Conservation (phyloP, 2,797 vertebrate species). For the Coranthus polyacanthus region DNA sequence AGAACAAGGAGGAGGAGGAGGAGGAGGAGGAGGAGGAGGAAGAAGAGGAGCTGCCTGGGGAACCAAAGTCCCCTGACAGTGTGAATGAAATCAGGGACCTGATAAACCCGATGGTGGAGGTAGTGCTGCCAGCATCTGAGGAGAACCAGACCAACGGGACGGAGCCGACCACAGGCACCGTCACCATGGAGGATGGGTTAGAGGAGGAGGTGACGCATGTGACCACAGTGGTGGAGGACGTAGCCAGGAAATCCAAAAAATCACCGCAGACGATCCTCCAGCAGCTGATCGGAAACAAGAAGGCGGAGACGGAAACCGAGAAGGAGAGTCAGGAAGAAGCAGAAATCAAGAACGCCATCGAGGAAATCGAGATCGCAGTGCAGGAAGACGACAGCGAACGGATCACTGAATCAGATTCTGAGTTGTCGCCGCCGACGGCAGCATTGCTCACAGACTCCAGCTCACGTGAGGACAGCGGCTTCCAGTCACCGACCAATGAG, state of each 20-base stretch:
- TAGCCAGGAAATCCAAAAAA: slow-evolving; percentile 48
- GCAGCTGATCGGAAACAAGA: slow-evolving; percentile 52
- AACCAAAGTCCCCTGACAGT: slow-evolving; percentile 78
- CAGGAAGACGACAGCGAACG: slow-evolving; percentile 57
- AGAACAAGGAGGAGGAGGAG: slow-evolving; percentile 5
- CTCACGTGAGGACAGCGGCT: slow-evolving; percentile 61
- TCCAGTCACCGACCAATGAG: slow-evolving; percentile 66
- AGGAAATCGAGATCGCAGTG: slow-evolving; percentile 65
- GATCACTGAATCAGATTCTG: slow-evolving; percentile 33
- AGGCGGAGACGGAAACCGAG: slow-evolving; percentile 33
- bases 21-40: slow-evolving; percentile 19
- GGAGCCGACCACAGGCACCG: slow-evolving; percentile 38
- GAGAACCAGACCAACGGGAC: slow-evolving; percentile 62
- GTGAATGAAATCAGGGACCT: slow-evolving; percentile 84
- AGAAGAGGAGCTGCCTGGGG: rapidly evolving
- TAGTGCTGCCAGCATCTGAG: slow-evolving; percentile 40
- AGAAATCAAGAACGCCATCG: slow-evolving; percentile 47
- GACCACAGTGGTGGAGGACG: slow-evolving; percentile 53
- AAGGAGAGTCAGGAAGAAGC: slow-evolving; percentile 40
- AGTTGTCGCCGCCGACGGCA: slow-evolving; percentile 15
- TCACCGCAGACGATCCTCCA: slow-evolving; percentile 56
- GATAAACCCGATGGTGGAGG: slow-evolving; percentile 81
- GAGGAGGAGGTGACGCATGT: slow-evolving; percentile 65
- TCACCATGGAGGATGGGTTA: slow-evolving; percentile 65
- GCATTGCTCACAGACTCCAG: slow-evolving; percentile 36